Base-by-base conservation (phyloP, 2,888 invertebrate genomes). In the Syrphus vitripennis region DNA sequence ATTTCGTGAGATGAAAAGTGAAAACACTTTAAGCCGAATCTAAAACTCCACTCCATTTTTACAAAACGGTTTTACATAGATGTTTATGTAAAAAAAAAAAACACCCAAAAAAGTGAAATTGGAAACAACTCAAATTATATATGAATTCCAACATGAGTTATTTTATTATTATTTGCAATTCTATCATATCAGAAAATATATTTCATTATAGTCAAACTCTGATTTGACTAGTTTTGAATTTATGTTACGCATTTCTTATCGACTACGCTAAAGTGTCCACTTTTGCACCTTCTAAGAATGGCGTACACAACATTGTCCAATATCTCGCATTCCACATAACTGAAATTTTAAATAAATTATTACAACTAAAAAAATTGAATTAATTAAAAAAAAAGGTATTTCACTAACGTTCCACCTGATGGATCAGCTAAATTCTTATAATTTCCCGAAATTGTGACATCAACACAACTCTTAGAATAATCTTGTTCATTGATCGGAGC, bases 241-340 rank as follows among this genome's bases (percentile, higher is more conserved):
- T n/a, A n/a, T 19, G 21, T 2, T 19, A 45, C 29, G 4, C 77
- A 77, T 14, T 61, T 50, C 5, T 12, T 29, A 0, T 50, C n/a
- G 1, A 1, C 21, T 31, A 29, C n/a, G 29, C 40, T 61, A 9
- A 40, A 77, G 9, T 40, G 61, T 1, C 69, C 50, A 16, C 4
- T 50, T 7, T 12, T 0, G 21, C 77, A 77, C 0, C 14, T 6
- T 1, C n/a, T 40, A n/a, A 77, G 24, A 4, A 69, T 2, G 4
- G 70, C n/a, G 10, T 70, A n/a, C 42, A 70, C 31, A 4, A 7
- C 10, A 3, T n/a, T 14, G 6, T 70, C 14, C 16, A 70, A 29
- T 3, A 2, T 1, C 24, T 78, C 78, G 4, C 78, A 78, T 19
- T 55, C 55, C 1, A 78, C 53, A 16, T 63, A 78, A 21, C 78